A percentile compares a stretch with the other conserved stretches of the same genome.
phyloP scores from a whole-genome alignment of 2,797 vertebrate species.

The Spea hammondii region DNA sequence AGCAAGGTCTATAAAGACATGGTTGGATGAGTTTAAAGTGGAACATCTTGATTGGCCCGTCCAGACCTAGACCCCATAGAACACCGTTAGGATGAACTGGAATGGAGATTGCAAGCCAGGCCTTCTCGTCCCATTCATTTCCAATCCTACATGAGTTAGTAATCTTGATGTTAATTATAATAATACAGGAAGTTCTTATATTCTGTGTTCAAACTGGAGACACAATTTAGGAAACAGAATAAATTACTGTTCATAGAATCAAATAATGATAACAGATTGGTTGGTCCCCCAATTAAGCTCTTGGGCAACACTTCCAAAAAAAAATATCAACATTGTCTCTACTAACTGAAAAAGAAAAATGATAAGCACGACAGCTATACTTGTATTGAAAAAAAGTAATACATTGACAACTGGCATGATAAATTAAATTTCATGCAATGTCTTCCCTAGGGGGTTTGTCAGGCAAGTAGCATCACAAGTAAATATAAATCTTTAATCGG shows the following conservation, averaged over 20 bases:
- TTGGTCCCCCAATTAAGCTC: conserved; percentile 9
- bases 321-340: conserved; percentile 4
- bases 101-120: too few species aligned
- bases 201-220: too few species aligned
- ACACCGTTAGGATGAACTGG: too few species aligned
- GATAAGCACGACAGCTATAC: background rate
- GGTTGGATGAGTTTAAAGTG: too few species aligned
- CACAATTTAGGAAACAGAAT: background rate
- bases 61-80: too few species aligned
- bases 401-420: background rate
- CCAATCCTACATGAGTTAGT: too few species aligned
- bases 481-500: conserved; percentile 5
- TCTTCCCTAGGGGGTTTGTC: background rate
- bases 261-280: background rate
- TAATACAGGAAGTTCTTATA: background rate
- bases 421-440: background rate
- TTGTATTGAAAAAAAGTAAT: background rate
- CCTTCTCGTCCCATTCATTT: too few species aligned
- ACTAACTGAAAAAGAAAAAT: conserved; percentile 17
- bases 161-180: background rate
- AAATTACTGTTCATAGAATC: background rate
- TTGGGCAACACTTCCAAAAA: background rate
- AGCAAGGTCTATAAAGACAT: too few species aligned
- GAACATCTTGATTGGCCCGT: too few species aligned
- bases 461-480: conserved; percentile 1